phyloP scores from a whole-genome alignment of 2,888 invertebrate genomes.

The Epistrophe eligans region DNA sequence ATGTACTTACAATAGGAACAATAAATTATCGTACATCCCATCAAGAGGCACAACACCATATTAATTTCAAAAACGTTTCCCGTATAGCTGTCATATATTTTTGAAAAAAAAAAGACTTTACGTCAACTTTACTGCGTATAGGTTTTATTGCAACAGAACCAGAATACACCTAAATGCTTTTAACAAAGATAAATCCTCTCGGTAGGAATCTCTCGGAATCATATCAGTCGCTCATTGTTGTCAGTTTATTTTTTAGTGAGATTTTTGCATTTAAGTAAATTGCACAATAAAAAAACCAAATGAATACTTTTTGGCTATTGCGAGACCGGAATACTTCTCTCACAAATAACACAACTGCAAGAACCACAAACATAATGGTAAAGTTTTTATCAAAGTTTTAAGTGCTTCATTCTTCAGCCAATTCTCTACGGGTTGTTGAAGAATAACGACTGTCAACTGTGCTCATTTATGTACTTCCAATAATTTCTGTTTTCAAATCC shows the following conservation, averaged over 20 bases:
- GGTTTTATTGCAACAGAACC: background rate
- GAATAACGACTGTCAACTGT: background rate
- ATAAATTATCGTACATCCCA: background rate
- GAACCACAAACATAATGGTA: background rate
- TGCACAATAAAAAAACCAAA: background rate
- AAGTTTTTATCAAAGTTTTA: background rate
- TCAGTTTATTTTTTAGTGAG: background rate
- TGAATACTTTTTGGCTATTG: background rate
- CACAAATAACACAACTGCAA: background rate
- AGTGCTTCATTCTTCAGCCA: background rate
- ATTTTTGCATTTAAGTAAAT: background rate
- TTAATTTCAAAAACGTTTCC: background rate
- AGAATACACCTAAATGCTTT: background rate
- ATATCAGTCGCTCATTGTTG: background rate
- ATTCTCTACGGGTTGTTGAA: background rate
- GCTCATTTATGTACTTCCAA: background rate
- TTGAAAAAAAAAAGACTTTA: slow-evolving; percentile 1
- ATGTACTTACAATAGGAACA: too few relatives aligned
- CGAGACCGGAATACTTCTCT: background rate
- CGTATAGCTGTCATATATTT: background rate
- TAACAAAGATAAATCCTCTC: background rate
- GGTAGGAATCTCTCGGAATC: background rate
- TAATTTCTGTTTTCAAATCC: background rate
- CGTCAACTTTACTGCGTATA: background rate
- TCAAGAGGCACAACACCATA: background rate